Percentiles rank a stretch among this genome's conserved stretches.
Conservation (phyloP, 1,140 invertebrate genomes). For the Sesamia nonagrioides region DNA sequence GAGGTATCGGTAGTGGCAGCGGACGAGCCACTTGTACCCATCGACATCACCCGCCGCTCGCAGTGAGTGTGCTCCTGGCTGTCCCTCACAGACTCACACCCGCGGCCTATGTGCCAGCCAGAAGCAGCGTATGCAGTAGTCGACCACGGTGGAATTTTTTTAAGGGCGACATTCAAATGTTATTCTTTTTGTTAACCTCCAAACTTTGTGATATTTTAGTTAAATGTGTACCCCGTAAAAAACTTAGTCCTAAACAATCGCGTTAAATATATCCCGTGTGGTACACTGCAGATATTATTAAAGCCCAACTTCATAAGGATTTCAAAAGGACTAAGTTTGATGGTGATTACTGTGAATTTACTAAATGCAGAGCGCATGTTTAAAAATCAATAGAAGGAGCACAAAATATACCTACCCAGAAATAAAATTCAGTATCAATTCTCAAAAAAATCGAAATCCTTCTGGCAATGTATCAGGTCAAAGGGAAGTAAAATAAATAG, state of each 20-base stretch:
- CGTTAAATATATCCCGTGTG: background rate
- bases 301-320: constrained; percentile 54
- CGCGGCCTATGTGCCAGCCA: background rate
- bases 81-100: no score
- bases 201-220: constrained; percentile 1
- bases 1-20: constrained; percentile 24
- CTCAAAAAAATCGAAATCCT: constrained; percentile 55
- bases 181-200: background rate
- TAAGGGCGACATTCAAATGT: no score
- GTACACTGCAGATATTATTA: constrained; percentile 58
- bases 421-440: constrained; percentile 52
- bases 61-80: no score
- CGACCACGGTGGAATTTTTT: no score
- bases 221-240: background rate
- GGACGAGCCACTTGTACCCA: constrained; percentile 39
- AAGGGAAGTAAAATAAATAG: constrained; percentile 37
- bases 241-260: background rate
- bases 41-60: constrained; percentile 2
- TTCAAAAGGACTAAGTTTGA: constrained; percentile 53
- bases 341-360: constrained; percentile 55
- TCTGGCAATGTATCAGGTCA: constrained; percentile 57
- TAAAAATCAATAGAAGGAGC: constrained; percentile 50
- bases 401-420: constrained; percentile 47
- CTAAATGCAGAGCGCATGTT: constrained; percentile 47
- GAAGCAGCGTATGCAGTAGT: constrained; percentile 9